phyloP scores from a whole-genome alignment of 2,113 vertebrate genomes.

The Seriola rivoliana region DNA sequence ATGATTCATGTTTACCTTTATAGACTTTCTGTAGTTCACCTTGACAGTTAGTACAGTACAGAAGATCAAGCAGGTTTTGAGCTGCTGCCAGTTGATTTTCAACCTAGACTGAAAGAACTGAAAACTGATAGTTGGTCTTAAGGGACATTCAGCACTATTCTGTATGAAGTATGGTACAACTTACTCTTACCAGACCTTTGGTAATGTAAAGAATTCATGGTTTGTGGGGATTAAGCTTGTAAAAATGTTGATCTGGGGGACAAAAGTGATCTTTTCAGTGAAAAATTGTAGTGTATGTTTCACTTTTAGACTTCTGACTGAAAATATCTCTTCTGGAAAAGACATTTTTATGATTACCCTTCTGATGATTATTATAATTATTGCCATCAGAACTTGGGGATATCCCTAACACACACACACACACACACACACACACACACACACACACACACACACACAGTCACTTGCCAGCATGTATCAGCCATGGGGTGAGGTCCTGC shows the following conservation, averaged over 20 bases:
- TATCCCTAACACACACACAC: background rate
- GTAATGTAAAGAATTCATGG: background rate
- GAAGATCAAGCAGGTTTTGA: background rate
- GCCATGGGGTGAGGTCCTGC: slow-evolving; percentile 76
- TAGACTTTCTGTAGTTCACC: background rate
- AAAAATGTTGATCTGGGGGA: background rate
- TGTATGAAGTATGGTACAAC: background rate
- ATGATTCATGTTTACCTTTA: background rate
- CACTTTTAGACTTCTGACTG: background rate
- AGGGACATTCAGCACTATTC: background rate
- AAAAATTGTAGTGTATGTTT: background rate
- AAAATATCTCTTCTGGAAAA: background rate
- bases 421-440: background rate
- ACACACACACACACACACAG: slow-evolving; percentile 1
- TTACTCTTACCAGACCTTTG: background rate
- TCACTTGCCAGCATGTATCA: background rate
- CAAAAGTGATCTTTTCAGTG: background rate
- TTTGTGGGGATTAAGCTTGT: background rate
- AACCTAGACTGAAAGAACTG: background rate
- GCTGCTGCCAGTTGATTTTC: background rate
- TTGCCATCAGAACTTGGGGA: background rate
- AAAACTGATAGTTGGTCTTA: too few relatives aligned
- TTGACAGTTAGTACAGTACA: background rate
- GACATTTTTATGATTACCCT: background rate
- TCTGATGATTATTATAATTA: slow-evolving; percentile 6